These are phyloP conservation scores for Campylorhamphus procurvoides DNA, from an alignment of 2,113 vertebrate species.

Conservation along the genomic window DNA sequence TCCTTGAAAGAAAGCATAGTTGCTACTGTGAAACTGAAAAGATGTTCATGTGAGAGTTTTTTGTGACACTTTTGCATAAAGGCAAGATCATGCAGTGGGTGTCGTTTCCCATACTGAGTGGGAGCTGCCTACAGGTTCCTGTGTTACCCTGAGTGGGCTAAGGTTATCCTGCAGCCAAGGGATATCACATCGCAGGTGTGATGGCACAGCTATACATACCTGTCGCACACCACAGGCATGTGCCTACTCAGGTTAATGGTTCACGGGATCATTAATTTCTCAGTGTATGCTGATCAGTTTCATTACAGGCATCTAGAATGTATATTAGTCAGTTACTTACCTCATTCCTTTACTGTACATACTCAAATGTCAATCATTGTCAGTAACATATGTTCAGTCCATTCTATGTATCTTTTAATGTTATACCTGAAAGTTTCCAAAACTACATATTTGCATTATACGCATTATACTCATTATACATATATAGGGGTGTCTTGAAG, in stretches of 20 bases:
- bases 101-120: rapidly evolving
- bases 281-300: not conserved
- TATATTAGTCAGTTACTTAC: not conserved
- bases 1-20: not conserved
- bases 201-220: rapidly evolving
- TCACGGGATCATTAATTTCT: not conserved
- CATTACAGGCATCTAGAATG: not conserved
- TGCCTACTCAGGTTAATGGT: rapidly evolving
- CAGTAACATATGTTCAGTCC: not conserved
- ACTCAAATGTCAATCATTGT: not conserved
- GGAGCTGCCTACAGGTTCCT: not conserved
- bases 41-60: not conserved
- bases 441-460: not conserved
- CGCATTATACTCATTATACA: no score
- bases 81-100: not conserved
- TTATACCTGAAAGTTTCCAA: not conserved
- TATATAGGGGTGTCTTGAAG: not conserved
- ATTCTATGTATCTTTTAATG: not conserved
- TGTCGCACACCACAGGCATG: not conserved
- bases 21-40: not conserved
- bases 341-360: not conserved
- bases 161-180: not conserved
- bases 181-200: not conserved
- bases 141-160: rapidly evolving
- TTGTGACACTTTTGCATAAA: not conserved